Evolutionary conservation across 1,140 invertebrate species (phyloP), one percentile per base, ranked within the genome.

Genomic region (Ceratosolen fusciceps): DNA sequence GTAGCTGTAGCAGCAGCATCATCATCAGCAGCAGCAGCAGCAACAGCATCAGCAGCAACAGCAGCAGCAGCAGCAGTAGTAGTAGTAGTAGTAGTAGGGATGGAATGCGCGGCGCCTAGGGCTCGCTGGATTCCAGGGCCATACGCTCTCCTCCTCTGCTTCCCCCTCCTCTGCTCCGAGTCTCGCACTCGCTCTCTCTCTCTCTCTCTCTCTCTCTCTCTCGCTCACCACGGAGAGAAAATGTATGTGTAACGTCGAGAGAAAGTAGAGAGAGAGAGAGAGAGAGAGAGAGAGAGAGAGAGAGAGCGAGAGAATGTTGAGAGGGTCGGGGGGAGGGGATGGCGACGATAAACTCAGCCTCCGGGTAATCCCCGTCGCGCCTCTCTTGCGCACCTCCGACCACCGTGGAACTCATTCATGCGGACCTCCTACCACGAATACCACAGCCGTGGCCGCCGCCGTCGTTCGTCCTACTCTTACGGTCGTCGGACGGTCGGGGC

Each of bases 41-140:
- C n/a, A n/a, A n/a, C n/a, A n/a, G n/a, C n/a, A n/a, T n/a, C n/a
- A n/a, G n/a, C n/a, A n/a, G n/a, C n/a, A n/a, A n/a, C n/a, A n/a
- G n/a, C n/a, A n/a, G n/a, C n/a, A n/a, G n/a, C n/a, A n/a, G n/a
- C n/a, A n/a, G n/a, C n/a, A n/a, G n/a, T n/a, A n/a, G n/a, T n/a
- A n/a, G n/a, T n/a, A n/a, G n/a, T n/a, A n/a, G n/a, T n/a, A 3
- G 67, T 82, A 79, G 84, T 83, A 76, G 83, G 88, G 87, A 89
- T 91, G 91, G 92, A 92, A 92, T 92, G 91, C 91, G 91, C 88
- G 91, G 91, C 91, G 91, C 91, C 91, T 89, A 89, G 87, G 91
- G 91, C 91, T 89, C 86, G 89, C 90, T 88, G 90, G 88, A 92
- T 92, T 91, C 91, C 90, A 90, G 88, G 88, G 89, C 89, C 87